A percentile compares a stretch with the other conserved stretches of the same genome.
phyloP scores from a whole-genome alignment of 2,113 vertebrate genomes.

The Prochilodus magdalenae region DNA sequence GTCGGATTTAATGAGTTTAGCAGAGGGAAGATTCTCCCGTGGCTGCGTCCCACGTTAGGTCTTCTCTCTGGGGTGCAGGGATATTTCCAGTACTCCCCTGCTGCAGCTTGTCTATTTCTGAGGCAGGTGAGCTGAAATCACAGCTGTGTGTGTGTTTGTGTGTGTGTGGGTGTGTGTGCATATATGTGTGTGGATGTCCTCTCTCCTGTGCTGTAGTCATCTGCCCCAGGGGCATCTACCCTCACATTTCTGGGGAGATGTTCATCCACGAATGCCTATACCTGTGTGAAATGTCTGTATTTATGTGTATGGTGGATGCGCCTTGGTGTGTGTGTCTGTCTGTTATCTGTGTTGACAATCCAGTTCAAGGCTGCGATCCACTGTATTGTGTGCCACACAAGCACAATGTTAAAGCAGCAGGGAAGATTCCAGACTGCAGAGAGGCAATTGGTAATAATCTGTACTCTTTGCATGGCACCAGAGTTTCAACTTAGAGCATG shows the following conservation, averaged over 20 bases:
- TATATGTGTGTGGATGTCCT: constrained; percentile 9
- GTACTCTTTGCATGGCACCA: neutral
- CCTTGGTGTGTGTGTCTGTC: neutral
- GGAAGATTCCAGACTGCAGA: neutral
- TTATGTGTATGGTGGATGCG: neutral
- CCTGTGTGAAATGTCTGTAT: neutral
- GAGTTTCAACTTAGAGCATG: constrained; percentile 60
- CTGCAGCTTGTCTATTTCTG: constrained; percentile 43
- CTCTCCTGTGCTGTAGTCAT: constrained; percentile 19
- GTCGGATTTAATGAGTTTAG: constrained; percentile 55
- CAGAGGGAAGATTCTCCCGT: constrained; percentile 28
- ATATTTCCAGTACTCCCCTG: constrained; percentile 51
- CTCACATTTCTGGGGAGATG: constrained; percentile 6
- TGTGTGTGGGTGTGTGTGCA: constrained; percentile 37
- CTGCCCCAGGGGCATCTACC: constrained; percentile 13
- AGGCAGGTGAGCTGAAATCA: constrained; percentile 51
- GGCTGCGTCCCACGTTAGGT: constrained; percentile 36
- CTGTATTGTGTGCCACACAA: constrained; percentile 36
- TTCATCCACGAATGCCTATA: constrained; percentile 12
- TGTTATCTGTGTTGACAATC: neutral
- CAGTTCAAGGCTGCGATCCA: constrained; percentile 62
- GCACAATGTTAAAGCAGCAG: neutral
- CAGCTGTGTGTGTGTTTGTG: constrained; percentile 47
- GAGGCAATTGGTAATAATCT: constrained; percentile 7
- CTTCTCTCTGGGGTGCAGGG: constrained; percentile 30